Base-by-base conservation (phyloP, 2,888 invertebrate species). In the Tinea trinotella region DNA sequence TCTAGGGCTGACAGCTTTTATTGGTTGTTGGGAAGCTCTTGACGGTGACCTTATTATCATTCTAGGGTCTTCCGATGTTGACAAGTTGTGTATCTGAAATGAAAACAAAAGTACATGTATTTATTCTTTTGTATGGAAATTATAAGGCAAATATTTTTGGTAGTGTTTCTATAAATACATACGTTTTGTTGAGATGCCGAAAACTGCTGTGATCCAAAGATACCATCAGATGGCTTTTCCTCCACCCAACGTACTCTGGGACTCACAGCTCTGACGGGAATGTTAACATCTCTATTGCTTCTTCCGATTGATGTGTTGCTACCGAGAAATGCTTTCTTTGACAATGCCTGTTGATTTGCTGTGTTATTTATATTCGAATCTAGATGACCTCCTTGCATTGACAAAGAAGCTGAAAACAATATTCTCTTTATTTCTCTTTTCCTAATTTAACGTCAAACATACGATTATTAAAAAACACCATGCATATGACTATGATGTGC, bases 381-480 rank as follows among this genome's bases (percentile, higher is more conserved):
- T 66, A 87, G 80, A 61, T 89, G 88, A 70, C 87, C 87, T 73
- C 88, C 88, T 69, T 89, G 87, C 70, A 91, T 90, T 64, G 92
- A 91, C 76, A 91, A 90, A 63, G 92, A 92, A 68, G 92, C 92
- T 92, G 86, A 44, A 88, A 89, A 56, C 61, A 59, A 20, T 56
- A 50, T 62, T 22, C 20, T 35, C 17, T 54, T 46, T 52, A 44
- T 15, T 19, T 17, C n/a, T 19, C 17, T 2, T 19, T 13, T 46
- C 7, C 19, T 46, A 10, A 3, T 10, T 46, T 18, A 19, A 5
- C 1, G n/a, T 4, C n/a, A 30, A 2, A 10, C n/a, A 22, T 30
- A 30, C 2, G n/a, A 30, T 2, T 30, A 30, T 30, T 30, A 30
- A 30, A 30, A 10, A 30, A 30, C n/a, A 30, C 30, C 3, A 7